phyloP scores from a whole-genome alignment of 2,888 invertebrate genomes.

The Aromia moschata region DNA sequence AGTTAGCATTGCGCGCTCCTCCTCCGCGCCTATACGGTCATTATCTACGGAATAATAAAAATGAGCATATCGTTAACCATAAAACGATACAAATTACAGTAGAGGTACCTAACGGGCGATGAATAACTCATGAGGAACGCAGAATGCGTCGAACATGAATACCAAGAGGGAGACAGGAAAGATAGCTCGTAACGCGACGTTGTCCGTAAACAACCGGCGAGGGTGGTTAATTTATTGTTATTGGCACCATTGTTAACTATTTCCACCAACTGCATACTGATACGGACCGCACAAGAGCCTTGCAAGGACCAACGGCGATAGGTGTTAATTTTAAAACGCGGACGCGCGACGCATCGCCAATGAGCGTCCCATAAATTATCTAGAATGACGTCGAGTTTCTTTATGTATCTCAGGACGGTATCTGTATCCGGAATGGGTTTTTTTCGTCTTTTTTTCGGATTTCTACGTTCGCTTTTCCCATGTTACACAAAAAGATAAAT shows the following conservation, averaged over 20 bases:
- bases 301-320: constrained; percentile 34
- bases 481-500: constrained; percentile 23
- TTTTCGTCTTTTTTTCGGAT: constrained; percentile 19
- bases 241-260: constrained; percentile 62
- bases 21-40: constrained; percentile 48
- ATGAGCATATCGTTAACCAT: constrained; percentile 55
- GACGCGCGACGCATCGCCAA: constrained; percentile 22
- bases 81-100: constrained; percentile 61
- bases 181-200: constrained; percentile 54
- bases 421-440: constrained; percentile 22
- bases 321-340: constrained; percentile 29
- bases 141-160: constrained; percentile 53
- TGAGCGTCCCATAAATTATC: constrained; percentile 13
- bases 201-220: constrained; percentile 46
- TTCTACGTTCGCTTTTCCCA: constrained; percentile 18
- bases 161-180: constrained; percentile 54
- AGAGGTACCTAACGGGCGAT: constrained; percentile 51
- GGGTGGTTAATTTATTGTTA: constrained; percentile 63
- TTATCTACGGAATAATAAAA: constrained; percentile 55
- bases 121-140: constrained; percentile 59
- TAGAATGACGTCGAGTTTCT: constrained; percentile 17
- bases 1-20: constrained; percentile 37
- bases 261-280: constrained; percentile 57
- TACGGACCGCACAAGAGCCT: constrained; percentile 56
- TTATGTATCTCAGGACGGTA: constrained; percentile 31